Percentiles rank a stretch among this genome's conserved stretches.
These are phyloP conservation scores for Strigamia maritima DNA, from an alignment of 2,888 invertebrate species.

Conservation along the genomic window DNA sequence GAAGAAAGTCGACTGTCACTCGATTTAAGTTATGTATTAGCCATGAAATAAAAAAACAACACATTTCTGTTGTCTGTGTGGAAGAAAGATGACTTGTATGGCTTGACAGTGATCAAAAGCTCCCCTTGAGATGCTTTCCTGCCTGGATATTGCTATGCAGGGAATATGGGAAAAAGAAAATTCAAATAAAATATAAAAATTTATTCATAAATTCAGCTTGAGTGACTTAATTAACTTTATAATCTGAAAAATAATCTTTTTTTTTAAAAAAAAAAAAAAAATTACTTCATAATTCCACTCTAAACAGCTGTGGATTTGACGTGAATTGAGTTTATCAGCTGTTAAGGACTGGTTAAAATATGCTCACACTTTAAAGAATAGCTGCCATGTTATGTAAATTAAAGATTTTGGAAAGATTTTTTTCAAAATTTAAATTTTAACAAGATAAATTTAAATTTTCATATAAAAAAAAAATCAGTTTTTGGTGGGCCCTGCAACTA, in stretches of 20 bases:
- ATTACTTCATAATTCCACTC: slow-evolving; percentile 1
- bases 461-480: too few species aligned
- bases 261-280: neutral
- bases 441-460: too few species aligned
- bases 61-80: slow-evolving; percentile 20
- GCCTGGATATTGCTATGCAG: neutral
- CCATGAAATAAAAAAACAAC: slow-evolving; percentile 18
- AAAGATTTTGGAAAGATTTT: too few species aligned
- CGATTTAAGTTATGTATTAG: slow-evolving; percentile 18
- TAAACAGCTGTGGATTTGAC: slow-evolving; percentile 24
- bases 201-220: neutral
- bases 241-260: neutral
- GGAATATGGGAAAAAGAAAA: neutral
- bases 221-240: slow-evolving; percentile 7
- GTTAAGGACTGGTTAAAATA: slow-evolving; percentile 18
- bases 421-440: too few species aligned
- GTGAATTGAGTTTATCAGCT: slow-evolving; percentile 18
- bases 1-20: slow-evolving; percentile 6
- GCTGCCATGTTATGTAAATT: neutral
- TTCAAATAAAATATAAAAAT: neutral
- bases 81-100: slow-evolving; percentile 13
- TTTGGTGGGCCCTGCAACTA: too few species aligned
- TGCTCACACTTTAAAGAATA: neutral
- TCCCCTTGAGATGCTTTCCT: slow-evolving; percentile 24
- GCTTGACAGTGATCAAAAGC: slow-evolving; percentile 24